phyloP scores from a whole-genome alignment of 2,888 invertebrate genomes.

The Acanthosepion lycidas region DNA sequence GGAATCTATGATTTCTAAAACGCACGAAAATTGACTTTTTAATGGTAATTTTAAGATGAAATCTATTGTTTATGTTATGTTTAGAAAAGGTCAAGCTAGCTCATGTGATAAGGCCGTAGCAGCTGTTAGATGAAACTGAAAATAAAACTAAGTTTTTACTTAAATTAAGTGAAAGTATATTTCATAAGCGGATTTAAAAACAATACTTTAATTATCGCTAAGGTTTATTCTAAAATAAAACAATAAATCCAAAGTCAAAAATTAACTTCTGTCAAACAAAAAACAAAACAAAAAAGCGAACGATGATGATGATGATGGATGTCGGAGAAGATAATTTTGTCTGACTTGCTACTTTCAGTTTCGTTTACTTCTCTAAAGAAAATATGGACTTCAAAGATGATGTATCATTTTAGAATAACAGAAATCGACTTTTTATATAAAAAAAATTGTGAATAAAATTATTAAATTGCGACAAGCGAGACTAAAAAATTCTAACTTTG shows the following conservation, averaged over 20 bases:
- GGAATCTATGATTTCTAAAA: neutral
- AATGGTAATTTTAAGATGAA: neutral
- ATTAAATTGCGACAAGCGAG: neutral
- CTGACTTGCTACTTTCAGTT: neutral
- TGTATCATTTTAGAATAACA: neutral
- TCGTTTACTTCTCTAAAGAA: neutral
- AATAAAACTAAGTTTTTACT: neutral
- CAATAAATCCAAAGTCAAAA: neutral
- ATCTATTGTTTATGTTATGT: neutral
- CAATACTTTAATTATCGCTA: neutral
- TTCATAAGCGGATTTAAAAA: neutral
- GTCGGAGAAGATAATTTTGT: neutral
- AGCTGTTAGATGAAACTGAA: neutral
- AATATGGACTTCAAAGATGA: too few relatives aligned
- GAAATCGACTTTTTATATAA: neutral
- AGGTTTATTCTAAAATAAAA: neutral
- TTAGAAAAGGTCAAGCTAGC: neutral
- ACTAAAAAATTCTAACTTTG: neutral
- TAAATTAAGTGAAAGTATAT: neutral
- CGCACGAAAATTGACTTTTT: neutral
- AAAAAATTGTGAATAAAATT: neutral
- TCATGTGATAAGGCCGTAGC: neutral
- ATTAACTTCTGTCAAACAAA: neutral
- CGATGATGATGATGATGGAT: neutral
- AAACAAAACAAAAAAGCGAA: neutral